Percentiles rank a stretch among this genome's conserved stretches.
phyloP scores from a whole-genome alignment of 1,140 invertebrate species.

The Ridgeia piscesae region DNA sequence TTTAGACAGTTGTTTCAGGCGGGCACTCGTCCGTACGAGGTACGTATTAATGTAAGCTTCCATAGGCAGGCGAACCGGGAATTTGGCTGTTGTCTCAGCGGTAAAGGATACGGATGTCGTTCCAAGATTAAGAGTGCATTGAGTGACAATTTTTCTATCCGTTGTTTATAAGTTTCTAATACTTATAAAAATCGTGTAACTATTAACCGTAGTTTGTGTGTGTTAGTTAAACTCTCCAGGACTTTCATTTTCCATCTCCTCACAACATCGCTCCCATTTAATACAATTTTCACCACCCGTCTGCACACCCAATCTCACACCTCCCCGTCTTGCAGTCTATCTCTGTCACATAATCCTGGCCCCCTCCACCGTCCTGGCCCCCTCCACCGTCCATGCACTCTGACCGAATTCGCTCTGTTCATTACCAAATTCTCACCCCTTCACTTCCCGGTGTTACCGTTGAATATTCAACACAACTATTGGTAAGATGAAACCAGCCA shows the following conservation, averaged over 20 bases:
- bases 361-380: background rate
- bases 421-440: no score
- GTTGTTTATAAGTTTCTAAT: background rate
- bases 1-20: background rate
- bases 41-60: no score
- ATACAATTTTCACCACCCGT: no score
- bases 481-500: background rate
- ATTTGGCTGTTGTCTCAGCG: background rate
- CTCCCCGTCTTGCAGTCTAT: no score
- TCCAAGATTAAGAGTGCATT: background rate
- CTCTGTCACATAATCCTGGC: background rate
- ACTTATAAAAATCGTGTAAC: background rate
- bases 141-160: background rate
- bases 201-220: background rate
- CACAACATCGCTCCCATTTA: no score
- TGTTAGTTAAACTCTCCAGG: no score
- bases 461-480: background rate
- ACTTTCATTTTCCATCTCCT: no score
- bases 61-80: background rate
- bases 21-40: no score
- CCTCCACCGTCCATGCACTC: no score
- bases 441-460: background rate
- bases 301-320: no score
- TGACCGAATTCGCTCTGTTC: no score
- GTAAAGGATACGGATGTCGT: background rate